Evolutionary conservation across 1,140 invertebrate genomes (phyloP).

Genomic region (Phocides pigmalion): DNA sequence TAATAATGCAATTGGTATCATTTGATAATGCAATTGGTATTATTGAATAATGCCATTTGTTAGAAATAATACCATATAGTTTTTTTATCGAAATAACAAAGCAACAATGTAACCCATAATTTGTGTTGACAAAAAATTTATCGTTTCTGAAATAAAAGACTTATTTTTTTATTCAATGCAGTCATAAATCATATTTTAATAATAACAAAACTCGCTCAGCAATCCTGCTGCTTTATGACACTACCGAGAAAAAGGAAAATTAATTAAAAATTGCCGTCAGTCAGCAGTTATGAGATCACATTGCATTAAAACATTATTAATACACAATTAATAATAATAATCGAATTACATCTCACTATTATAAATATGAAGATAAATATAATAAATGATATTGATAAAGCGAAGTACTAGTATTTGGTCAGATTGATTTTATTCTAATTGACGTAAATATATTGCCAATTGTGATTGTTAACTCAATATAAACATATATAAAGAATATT

Average conservation of each 20-base stretch:
- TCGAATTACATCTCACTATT: slow-evolving; percentile 35
- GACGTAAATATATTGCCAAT: slow-evolving; percentile 2
- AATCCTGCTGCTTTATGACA: slow-evolving; percentile 29
- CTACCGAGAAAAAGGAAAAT: slow-evolving; percentile 49
- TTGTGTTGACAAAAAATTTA: slow-evolving; percentile 49
- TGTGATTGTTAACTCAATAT: no score
- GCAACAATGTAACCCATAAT: slow-evolving; percentile 32
- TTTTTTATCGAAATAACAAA: no score
- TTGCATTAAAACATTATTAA: slow-evolving; percentile 36
- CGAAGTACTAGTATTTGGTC: slow-evolving; percentile 5
- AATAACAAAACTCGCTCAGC: slow-evolving; percentile 37
- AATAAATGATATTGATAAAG: slow-evolving; percentile 21
- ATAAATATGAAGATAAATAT: slow-evolving; percentile 39
- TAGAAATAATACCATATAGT: no score
- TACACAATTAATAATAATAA: slow-evolving; percentile 39
- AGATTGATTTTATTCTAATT: neutral
- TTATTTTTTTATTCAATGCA: slow-evolving; percentile 43
- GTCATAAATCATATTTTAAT: slow-evolving; percentile 40
- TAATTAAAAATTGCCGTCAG: slow-evolving; percentile 51
- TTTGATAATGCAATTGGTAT: no score
- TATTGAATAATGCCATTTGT: no score
- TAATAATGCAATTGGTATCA: no score
- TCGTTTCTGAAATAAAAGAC: slow-evolving; percentile 9
- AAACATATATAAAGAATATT: no score
- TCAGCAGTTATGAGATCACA: slow-evolving; percentile 73